phyloP scores from a whole-genome alignment of 2,113 vertebrate genomes.

The Hyaena hyaena region DNA sequence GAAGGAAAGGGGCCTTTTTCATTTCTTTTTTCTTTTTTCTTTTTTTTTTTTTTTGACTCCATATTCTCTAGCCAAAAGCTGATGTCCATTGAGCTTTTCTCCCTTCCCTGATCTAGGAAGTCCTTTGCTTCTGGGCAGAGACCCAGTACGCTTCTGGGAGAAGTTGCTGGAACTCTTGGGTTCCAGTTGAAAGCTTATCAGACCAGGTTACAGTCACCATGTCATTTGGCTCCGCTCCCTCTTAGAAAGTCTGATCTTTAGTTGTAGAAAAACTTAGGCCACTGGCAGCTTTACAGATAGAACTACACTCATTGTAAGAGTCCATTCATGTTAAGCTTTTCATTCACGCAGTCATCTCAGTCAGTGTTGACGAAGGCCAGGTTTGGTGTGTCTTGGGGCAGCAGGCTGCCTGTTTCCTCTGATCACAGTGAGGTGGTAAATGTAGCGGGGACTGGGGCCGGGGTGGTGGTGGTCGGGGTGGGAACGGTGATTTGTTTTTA shows the following conservation, averaged over 20 bases:
- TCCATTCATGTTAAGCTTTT: not conserved
- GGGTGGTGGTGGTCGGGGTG: not conserved
- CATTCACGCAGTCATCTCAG: not conserved
- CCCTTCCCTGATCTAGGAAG: not conserved
- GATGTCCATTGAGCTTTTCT: not conserved
- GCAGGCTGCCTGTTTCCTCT: not conserved
- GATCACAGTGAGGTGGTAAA: not conserved
- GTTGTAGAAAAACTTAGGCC: not conserved
- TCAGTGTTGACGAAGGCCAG: not conserved
- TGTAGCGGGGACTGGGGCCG: not conserved
- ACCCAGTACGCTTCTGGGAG: not conserved
- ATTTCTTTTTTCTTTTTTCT: not conserved
- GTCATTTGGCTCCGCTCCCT: not conserved
- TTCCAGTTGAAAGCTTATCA: not conserved
- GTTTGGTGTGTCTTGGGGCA: not conserved
- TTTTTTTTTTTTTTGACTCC: not conserved
- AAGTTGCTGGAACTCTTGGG: not conserved
- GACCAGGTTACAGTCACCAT: not conserved
- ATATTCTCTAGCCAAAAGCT: not conserved
- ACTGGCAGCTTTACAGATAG: not conserved
- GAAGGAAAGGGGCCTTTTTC: not conserved
- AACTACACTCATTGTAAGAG: not conserved
- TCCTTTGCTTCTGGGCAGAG: conserved; percentile 30
- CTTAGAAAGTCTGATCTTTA: not conserved
- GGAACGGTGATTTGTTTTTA: conserved; percentile 1